Evolutionary conservation across 2,888 invertebrate genomes (phyloP), one percentile per base, ranked within the genome.

Genomic region (Malthinus seriepunctatus): DNA sequence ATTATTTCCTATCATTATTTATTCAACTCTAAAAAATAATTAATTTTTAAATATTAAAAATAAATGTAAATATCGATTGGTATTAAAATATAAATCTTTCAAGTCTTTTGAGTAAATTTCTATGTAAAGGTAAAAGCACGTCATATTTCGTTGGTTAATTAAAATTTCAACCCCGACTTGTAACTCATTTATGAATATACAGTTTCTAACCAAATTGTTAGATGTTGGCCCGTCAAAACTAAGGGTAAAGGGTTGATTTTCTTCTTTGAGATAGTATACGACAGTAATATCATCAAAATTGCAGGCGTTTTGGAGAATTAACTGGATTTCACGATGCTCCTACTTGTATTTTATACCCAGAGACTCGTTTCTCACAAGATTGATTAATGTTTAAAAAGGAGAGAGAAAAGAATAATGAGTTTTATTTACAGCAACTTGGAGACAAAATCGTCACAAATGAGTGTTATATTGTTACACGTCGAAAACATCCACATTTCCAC

Each of bases 341-440:
- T 5, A 23, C 23, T 5, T 2, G 5, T 2, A 23, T 3, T 5
- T 23, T 3, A 2, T 45, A 60, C 63, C 51, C 51, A 54, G 62
- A 48, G 42, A 32, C 3, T 23, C 23, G 23, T 23, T 23, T 23
- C 23, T 23, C 23, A 5, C 23, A 23, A 58, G 71, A 72, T 73
- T 73, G 72, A 72, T 73, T 71, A 70, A 71, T 72, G 72, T 69
- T 65, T 63, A 49, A 60, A 23, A 64, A 63, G 65, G 68, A n/a
- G n/a, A n/a, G n/a, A n/a, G n/a, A 66, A 69, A 70, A 72, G 71
- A 73, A 71, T 71, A 71, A 72, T 70, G 72, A 71, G 71, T 67
- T 70, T 67, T 71, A 69, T 67, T 69, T 69, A 67, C 66, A 63
- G 65, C 63, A 63, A 66, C 68, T 52, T 59, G 65, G 60, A 66